Conservation (phyloP, 2,797 vertebrate species). For the Emydoidea blandingii region DNA sequence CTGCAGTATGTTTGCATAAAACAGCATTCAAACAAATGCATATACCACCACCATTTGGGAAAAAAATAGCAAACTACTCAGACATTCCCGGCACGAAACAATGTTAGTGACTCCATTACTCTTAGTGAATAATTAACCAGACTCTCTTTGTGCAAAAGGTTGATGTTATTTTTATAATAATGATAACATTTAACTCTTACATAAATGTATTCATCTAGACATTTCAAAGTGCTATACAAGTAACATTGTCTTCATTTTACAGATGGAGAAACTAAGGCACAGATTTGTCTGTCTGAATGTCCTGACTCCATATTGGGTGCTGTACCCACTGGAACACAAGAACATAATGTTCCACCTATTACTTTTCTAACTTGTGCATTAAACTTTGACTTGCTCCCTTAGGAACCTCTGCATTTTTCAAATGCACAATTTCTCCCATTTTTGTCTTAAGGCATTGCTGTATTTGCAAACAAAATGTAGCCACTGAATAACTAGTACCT, state of each 20-base stretch:
- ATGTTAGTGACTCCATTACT: neutral
- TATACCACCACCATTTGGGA: neutral
- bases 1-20: neutral
- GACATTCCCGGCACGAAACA: neutral
- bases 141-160: neutral
- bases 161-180: neutral
- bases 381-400: neutral
- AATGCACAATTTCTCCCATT: neutral
- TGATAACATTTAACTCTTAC: neutral
- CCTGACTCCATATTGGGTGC: neutral
- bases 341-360: neutral
- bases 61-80: neutral
- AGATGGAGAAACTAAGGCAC: fast-evolving
- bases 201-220: neutral
- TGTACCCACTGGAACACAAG: neutral
- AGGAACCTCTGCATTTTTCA: neutral
- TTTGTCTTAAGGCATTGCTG: neutral
- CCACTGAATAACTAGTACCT: neutral
- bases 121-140: neutral
- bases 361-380: neutral
- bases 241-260: neutral
- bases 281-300: neutral
- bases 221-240: neutral
- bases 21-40: neutral
- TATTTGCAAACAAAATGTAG: neutral